Conservation (phyloP, 2,888 invertebrate species). For the Parnassius glacialis region DNA sequence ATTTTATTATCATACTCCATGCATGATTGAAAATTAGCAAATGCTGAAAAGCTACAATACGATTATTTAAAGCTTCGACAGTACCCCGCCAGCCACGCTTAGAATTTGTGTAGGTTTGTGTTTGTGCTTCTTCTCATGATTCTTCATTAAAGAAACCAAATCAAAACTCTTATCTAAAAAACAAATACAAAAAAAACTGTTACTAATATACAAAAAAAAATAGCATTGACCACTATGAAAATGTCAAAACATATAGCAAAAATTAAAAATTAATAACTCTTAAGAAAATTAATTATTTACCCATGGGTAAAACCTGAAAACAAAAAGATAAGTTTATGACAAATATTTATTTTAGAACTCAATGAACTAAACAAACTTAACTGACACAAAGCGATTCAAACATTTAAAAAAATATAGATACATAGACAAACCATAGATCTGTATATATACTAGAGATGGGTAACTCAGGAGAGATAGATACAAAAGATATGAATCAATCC, state of each 20-base stretch:
- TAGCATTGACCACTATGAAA: not conserved
- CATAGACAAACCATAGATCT: constrained; percentile 1
- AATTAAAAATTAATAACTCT: not conserved
- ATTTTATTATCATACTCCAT: constrained; percentile 20
- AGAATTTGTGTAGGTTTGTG: constrained; percentile 43
- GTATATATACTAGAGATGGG: no score
- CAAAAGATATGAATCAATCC: no score
- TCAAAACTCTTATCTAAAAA: constrained; percentile 65
- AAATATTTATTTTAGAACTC: constrained; percentile 26
- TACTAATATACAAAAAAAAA: not conserved
- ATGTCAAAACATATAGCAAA: not conserved
- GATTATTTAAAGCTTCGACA: not conserved
- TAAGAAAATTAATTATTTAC: constrained; percentile 39
- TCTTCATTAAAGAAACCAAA: constrained; percentile 53
- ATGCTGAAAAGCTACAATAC: not conserved
- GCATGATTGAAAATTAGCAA: constrained; percentile 11
- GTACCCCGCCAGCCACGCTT: constrained; percentile 53
- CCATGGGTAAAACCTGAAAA: constrained; percentile 55
- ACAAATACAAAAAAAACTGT: constrained; percentile 11
- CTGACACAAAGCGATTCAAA: constrained; percentile 34
- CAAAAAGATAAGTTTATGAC: constrained; percentile 36
- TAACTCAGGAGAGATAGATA: no score
- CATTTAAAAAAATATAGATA: constrained; percentile 20
- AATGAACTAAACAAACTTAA: constrained; percentile 27
- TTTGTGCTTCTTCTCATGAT: constrained; percentile 59